Conservation (phyloP, 2,888 invertebrate genomes). For the Drosophila leonis region DNA sequence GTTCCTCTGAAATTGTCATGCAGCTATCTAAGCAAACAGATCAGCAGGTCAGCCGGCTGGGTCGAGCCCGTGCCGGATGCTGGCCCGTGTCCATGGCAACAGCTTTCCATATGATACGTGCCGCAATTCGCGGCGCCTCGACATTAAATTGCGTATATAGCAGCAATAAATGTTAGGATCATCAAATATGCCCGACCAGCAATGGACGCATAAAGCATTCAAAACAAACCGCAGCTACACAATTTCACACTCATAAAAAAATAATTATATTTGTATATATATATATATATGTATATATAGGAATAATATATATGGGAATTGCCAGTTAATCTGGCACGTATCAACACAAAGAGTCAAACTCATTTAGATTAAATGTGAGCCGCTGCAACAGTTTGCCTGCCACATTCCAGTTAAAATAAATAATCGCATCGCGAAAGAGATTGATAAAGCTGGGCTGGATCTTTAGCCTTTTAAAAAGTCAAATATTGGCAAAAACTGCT, state of each 20-base stretch:
- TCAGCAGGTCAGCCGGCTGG: constrained; percentile 41
- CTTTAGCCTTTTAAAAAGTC: neutral
- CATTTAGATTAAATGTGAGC: neutral
- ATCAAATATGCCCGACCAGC: constrained; percentile 7
- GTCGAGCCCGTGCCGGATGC: constrained; percentile 30
- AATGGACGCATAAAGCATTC: constrained; percentile 33
- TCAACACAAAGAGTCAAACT: constrained; percentile 19
- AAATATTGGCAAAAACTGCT: neutral
- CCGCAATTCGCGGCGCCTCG: constrained; percentile 32
- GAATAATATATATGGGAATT: constrained; percentile 25
- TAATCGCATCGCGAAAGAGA: neutral
- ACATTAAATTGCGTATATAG: constrained; percentile 6
- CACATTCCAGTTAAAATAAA: constrained; percentile 6
- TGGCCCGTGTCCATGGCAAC: constrained; percentile 5
- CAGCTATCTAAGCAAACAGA: constrained; percentile 44
- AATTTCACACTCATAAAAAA: constrained; percentile 24
- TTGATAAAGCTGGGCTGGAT: neutral
- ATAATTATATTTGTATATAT: constrained; percentile 18
- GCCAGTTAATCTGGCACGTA: constrained; percentile 58
- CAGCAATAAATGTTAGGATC: constrained; percentile 16
- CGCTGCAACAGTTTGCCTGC: constrained; percentile 1
- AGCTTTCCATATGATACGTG: constrained; percentile 48
- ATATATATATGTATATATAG: neutral
- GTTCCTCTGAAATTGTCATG: constrained; percentile 58
- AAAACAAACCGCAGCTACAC: constrained; percentile 25